Percentiles rank a stretch among this genome's conserved stretches.
Conservation (phyloP, 2,113 vertebrate genomes). For the Felis chaus region DNA sequence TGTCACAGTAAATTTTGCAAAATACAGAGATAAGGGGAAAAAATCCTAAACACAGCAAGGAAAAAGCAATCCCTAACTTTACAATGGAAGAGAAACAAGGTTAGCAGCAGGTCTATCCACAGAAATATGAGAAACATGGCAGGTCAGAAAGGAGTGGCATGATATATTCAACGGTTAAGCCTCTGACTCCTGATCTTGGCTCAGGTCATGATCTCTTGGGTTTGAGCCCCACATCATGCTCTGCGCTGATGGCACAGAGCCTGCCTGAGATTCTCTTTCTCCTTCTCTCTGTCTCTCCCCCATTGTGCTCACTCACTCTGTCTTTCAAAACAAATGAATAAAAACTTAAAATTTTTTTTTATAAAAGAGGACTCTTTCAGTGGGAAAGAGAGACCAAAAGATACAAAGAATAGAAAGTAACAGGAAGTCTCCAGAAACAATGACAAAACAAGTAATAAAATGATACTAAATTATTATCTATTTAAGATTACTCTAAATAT, state of each 20-base stretch:
- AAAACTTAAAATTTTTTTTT: too few species aligned
- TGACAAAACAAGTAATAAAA: background rate
- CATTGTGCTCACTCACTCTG: too few species aligned
- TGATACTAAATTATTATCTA: background rate
- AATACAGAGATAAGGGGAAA: background rate
- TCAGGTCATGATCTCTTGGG: too few species aligned
- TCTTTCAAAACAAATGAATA: too few species aligned
- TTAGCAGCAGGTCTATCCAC: background rate
- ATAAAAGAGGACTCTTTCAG: background rate
- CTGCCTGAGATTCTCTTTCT: too few species aligned
- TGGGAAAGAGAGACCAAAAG: background rate
- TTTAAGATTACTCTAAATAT: background rate
- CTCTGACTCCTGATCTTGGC: too few species aligned
- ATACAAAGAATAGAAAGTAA: background rate
- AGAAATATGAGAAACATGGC: background rate
- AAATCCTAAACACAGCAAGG: background rate
- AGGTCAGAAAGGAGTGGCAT: background rate
- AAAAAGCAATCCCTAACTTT: background rate
- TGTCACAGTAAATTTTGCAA: background rate
- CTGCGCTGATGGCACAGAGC: too few species aligned
- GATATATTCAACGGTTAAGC: background rate
- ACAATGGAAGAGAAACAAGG: background rate
- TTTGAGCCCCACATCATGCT: too few species aligned
- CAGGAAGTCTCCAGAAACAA: background rate
- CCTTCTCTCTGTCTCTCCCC: too few species aligned